Base-by-base conservation (phyloP, 2,888 invertebrate genomes). In the Podabrus alpinus region DNA sequence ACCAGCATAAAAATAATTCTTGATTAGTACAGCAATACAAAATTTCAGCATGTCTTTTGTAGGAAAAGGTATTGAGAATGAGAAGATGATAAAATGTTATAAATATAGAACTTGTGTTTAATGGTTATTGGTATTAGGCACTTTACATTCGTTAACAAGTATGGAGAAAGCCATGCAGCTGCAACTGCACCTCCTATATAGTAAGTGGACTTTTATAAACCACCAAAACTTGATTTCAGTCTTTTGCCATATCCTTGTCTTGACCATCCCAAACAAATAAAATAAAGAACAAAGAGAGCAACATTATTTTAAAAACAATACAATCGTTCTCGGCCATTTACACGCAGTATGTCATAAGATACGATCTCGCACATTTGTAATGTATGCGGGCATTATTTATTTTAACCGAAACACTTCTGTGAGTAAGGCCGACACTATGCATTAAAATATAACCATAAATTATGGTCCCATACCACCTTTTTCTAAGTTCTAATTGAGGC, bases 401-500 rank as follows among this genome's bases (percentile, higher is more conserved):
- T 79, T 78, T 77, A 80, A 75, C 77, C 78, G 74, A 75, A 77
- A 79, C 79, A 78, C 80, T 78, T 78, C 78, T 76, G 79, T 79
- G 78, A 79, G 78, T 71, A 77, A 76, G 77, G 72, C 79, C 79
- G 78, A 77, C 79, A 79, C 79, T 77, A 73, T 74, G 72, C 74
- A 79, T 79, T 79, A 80, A 80, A 81, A 79, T 79, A 81, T 80
- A 79, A 79, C 80, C 79, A 80, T 81, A 80, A 82, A 80, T 82
- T 79, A 80, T 79, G 72, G 76, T 71, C 78, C 75, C 77, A 71
- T 78, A 76, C 76, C 78, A 71, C 78, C 77, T 77, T 77, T 77
- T 77, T 77, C 77, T 74, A 77, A 77, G 79, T 80, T 82, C 81
- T 83, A 83, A 82, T 83, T 82, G 81, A 81, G 81, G 81, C 80